Conservation (phyloP, 2,888 invertebrate species). For the Aelia acuminata region DNA sequence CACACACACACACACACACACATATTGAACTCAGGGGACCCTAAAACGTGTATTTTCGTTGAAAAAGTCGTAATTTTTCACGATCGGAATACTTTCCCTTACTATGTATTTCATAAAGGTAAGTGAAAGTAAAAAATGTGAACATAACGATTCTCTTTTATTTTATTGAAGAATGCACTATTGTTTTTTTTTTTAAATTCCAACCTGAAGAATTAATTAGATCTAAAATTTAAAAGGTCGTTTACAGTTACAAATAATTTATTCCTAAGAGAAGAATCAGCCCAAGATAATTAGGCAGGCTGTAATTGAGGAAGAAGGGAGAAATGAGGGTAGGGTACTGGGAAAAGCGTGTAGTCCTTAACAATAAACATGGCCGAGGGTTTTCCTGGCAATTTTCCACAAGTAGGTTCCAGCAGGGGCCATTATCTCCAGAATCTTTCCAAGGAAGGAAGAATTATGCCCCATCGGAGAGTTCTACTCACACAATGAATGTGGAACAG, state of each 20-base stretch:
- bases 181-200: too few relatives aligned
- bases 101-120: too few relatives aligned
- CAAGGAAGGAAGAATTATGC: constrained; percentile 26
- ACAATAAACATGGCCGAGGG: constrained; percentile 33
- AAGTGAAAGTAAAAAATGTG: too few relatives aligned
- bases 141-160: too few relatives aligned
- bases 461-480: constrained; percentile 15
- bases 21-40: too few relatives aligned
- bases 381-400: constrained; percentile 42
- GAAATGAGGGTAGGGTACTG: neutral
- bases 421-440: constrained; percentile 39
- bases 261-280: neutral
- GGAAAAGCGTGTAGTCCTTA: constrained; percentile 32
- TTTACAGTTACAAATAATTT: neutral
- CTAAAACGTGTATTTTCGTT: too few relatives aligned
- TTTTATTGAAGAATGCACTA: too few relatives aligned
- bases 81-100: too few relatives aligned
- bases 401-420: neutral
- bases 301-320: neutral
- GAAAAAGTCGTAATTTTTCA: too few relatives aligned
- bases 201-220: neutral
- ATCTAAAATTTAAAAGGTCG: neutral
- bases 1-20: too few relatives aligned
- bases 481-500: constrained; percentile 5
- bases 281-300: neutral